Conservation (phyloP, 2,888 invertebrate species). For the Standfussiana lucernea region DNA sequence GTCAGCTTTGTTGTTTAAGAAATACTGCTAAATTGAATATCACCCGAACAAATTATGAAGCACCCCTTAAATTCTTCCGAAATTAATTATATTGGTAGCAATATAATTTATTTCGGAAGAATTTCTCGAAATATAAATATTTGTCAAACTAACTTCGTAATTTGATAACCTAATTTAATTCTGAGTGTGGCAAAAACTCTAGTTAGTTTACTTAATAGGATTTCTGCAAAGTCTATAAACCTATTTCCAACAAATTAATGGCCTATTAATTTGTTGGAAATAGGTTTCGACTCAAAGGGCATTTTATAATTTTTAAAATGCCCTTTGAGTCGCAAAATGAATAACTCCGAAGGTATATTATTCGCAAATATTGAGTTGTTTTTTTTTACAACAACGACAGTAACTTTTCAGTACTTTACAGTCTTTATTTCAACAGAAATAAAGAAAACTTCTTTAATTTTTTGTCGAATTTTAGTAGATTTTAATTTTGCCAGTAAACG, state of each 20-base stretch:
- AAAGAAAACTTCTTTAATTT: not conserved
- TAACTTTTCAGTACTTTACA: not conserved
- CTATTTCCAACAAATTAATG: conserved; percentile 14
- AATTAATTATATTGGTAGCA: too few relatives aligned
- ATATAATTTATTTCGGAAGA: not conserved
- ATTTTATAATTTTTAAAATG: too few relatives aligned
- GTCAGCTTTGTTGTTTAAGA: not conserved
- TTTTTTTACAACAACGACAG: too few relatives aligned
- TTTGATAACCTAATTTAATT: conserved; percentile 8
- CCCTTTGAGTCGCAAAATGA: conserved; percentile 13
- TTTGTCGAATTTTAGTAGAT: not conserved
- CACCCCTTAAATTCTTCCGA: too few relatives aligned
- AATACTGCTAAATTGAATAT: not conserved
- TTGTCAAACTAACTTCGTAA: conserved; percentile 13
- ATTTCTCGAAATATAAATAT: conserved; percentile 17
- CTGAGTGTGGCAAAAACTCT: not conserved
- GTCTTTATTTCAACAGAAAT: not conserved
- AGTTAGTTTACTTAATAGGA: not conserved
- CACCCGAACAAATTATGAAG: not conserved
- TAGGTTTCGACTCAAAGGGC: too few relatives aligned
- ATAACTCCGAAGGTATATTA: not conserved
- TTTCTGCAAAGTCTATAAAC: conserved; percentile 5
- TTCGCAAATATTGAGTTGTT: not conserved
- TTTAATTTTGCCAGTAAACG: not conserved
- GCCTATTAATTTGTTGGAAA: too few relatives aligned